Percentiles rank a stretch among this genome's conserved stretches.
Evolutionary conservation across 2,113 vertebrate species (phyloP).

Genomic region (Pteruthius melanotis): DNA sequence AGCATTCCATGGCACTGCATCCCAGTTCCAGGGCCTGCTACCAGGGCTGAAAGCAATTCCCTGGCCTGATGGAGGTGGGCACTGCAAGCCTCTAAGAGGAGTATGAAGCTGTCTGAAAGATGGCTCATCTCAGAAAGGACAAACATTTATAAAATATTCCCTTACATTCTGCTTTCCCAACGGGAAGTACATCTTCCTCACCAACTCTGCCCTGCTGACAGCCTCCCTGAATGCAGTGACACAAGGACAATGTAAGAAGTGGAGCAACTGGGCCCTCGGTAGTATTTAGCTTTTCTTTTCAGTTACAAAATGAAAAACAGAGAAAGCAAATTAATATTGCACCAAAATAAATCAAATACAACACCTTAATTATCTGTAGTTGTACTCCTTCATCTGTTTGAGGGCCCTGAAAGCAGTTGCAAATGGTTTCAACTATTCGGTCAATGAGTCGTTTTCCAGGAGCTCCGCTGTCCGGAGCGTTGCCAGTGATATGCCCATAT

Average conservation of each 20-base stretch:
- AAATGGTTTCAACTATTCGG: slow-evolving; percentile 93
- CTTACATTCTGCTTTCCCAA: background rate
- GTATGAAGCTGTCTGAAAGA: background rate
- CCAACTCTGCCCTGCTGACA: background rate
- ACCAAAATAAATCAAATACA: background rate
- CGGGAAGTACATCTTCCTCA: background rate
- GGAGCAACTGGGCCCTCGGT: background rate
- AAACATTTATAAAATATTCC: background rate
- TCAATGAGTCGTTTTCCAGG: slow-evolving; percentile 93
- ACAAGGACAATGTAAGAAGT: background rate
- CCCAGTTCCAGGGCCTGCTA: background rate
- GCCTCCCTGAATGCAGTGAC: background rate
- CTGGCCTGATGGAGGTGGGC: background rate
- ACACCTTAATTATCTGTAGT: slow-evolving; percentile 97
- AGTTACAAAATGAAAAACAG: background rate
- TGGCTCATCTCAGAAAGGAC: background rate
- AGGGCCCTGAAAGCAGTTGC: slow-evolving; percentile 94
- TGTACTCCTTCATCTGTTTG: slow-evolving; percentile 97
- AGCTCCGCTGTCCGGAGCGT: slow-evolving; percentile 87
- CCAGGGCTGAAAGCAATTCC: background rate
- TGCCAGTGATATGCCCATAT: slow-evolving; percentile 96
- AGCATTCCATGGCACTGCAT: background rate
- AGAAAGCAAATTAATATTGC: background rate
- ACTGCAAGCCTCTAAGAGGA: background rate
- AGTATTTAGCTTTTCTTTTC: background rate